Conservation (phyloP, 2,797 vertebrate genomes). For the Danio jaintianensis region DNA sequence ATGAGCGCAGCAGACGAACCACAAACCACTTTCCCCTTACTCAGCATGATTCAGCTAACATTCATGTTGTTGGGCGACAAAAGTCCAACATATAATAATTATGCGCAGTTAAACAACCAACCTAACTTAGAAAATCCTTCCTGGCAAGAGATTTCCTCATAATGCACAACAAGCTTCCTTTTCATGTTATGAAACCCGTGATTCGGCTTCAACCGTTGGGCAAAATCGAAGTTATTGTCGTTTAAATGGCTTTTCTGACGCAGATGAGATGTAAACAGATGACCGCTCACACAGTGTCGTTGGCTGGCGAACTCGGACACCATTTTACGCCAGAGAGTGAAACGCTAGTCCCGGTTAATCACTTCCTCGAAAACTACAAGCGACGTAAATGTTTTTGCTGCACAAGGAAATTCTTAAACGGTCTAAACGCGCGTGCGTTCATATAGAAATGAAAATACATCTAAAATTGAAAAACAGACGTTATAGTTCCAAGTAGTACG, state of each 20-base stretch:
- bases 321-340: conserved; percentile 50
- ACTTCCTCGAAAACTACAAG: conserved; percentile 8
- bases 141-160: not conserved
- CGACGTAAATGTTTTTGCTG: not conserved
- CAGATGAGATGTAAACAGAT: conserved; percentile 42
- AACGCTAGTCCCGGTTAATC: conserved; percentile 31
- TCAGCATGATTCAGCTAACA: conserved; percentile 34
- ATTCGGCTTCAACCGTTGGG: not conserved
- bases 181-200: not conserved
- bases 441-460: not conserved
- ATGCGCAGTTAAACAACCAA: not conserved
- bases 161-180: not conserved
- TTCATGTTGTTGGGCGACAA: not conserved
- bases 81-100: not conserved
- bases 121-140: not conserved
- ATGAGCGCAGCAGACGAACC: not conserved
- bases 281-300: conserved; percentile 41
- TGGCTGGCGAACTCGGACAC: conserved; percentile 46
- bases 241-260: conserved; percentile 29
- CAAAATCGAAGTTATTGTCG: conserved; percentile 27
- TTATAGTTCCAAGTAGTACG: not conserved
- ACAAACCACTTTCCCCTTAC: conserved; percentile 17
- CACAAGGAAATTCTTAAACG: not conserved
- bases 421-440: not conserved
- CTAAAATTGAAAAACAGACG: not conserved